These are phyloP conservation scores for Pimpla rufipes DNA, from an alignment of 2,888 invertebrate genomes.

Conservation along the genomic window DNA sequence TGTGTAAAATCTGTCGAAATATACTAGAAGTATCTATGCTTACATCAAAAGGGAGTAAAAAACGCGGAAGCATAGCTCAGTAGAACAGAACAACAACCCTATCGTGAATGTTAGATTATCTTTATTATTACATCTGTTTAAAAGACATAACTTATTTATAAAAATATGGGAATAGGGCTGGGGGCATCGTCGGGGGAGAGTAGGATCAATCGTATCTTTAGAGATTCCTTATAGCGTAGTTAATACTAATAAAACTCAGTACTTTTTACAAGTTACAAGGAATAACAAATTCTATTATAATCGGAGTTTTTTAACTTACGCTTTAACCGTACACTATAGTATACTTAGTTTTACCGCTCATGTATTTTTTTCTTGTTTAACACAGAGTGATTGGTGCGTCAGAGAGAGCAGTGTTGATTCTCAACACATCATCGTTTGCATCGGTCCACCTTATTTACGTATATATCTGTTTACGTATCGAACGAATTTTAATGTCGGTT, in stretches of 20 bases:
- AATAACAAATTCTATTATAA: slow-evolving; percentile 84
- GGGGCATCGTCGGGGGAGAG: slow-evolving; percentile 67
- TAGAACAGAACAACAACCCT: slow-evolving; percentile 81
- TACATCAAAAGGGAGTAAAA: slow-evolving; percentile 75
- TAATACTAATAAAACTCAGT: slow-evolving; percentile 85
- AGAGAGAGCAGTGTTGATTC: slow-evolving; percentile 56
- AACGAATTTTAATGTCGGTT: slow-evolving; percentile 11
- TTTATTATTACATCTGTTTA: slow-evolving; percentile 84
- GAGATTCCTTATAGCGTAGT: slow-evolving; percentile 80
- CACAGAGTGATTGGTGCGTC: slow-evolving; percentile 76
- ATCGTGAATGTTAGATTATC: slow-evolving; percentile 83
- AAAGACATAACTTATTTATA: slow-evolving; percentile 84
- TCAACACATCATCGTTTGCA: slow-evolving; percentile 28
- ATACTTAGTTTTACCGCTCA: slow-evolving; percentile 76
- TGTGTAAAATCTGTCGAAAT: slow-evolving; percentile 80
- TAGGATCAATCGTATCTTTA: slow-evolving; percentile 77
- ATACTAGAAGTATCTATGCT: slow-evolving; percentile 79
- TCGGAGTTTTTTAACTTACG: slow-evolving; percentile 77
- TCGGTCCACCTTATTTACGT: slow-evolving; percentile 43
- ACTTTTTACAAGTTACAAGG: slow-evolving; percentile 85
- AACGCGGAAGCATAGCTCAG: slow-evolving; percentile 80
- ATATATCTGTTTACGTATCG: slow-evolving; percentile 37
- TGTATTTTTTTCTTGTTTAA: slow-evolving; percentile 72
- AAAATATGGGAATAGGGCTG: slow-evolving; percentile 76
- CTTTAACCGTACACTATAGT: slow-evolving; percentile 77